Percentiles rank a stretch among this genome's conserved stretches.
Evolutionary conservation across 2,888 invertebrate species (phyloP).

Genomic region (Sinelater perroti): DNA sequence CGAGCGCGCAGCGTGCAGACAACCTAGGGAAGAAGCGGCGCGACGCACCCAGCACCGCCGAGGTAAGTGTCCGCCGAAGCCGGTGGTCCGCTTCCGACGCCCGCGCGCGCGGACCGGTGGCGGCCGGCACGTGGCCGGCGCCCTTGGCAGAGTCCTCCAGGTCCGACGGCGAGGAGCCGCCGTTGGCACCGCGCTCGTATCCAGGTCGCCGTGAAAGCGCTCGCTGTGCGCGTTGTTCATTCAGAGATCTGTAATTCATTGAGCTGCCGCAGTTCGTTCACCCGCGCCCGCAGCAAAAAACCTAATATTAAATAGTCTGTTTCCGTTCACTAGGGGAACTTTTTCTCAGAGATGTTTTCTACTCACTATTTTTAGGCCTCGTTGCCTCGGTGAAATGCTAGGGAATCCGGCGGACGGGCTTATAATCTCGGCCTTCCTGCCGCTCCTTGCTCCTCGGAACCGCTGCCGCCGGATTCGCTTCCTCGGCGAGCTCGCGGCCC

Average conservation of each 20-base stretch:
- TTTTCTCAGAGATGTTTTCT: slow-evolving; percentile 46
- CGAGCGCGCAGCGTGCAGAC: no score
- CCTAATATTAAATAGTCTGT: slow-evolving; percentile 53
- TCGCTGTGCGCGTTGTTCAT: slow-evolving; percentile 45
- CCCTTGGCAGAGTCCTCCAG: slow-evolving; percentile 44
- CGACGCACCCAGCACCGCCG: slow-evolving; percentile 40
- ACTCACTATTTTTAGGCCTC: slow-evolving; percentile 40
- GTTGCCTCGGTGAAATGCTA: slow-evolving; percentile 24
- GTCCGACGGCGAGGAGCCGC: slow-evolving; percentile 37
- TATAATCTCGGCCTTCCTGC: not conserved
- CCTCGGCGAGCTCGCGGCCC: no score
- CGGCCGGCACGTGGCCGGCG: slow-evolving; percentile 39
- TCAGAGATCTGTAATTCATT: slow-evolving; percentile 48
- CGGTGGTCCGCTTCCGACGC: slow-evolving; percentile 29
- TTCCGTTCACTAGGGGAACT: slow-evolving; percentile 52
- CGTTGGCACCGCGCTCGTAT: slow-evolving; percentile 55
- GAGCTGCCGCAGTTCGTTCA: slow-evolving; percentile 52
- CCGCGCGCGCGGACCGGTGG: no score
- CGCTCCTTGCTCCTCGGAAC: no score
- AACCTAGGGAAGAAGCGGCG: slow-evolving; percentile 4
- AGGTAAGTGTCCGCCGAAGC: slow-evolving; percentile 50
- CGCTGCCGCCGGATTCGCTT: no score
- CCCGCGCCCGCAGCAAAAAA: slow-evolving; percentile 51
- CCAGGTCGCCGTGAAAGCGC: slow-evolving; percentile 51
- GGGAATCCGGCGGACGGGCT: slow-evolving; percentile 11